phyloP scores from a whole-genome alignment of 2,888 invertebrate species.

The Alloplasta piceator region DNA sequence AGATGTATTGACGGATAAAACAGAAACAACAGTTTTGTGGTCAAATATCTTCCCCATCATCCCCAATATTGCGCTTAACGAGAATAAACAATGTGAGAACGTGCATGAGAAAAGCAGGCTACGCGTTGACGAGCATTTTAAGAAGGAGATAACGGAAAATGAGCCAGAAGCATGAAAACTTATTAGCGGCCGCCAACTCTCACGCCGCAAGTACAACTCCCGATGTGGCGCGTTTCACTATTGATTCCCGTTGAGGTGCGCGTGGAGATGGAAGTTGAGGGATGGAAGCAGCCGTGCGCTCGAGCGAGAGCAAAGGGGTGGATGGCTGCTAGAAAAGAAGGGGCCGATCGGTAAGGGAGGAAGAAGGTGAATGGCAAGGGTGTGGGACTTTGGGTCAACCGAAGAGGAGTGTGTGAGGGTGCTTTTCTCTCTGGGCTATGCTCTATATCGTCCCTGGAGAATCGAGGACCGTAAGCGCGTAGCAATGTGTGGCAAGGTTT shows the following conservation, averaged over 20 bases:
- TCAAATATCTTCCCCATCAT: too few species aligned
- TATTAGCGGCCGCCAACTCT: slow-evolving; percentile 54
- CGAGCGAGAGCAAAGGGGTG: slow-evolving; percentile 47
- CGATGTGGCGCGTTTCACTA: slow-evolving; percentile 69
- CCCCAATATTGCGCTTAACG: too few species aligned
- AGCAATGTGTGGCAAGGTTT: slow-evolving; percentile 65
- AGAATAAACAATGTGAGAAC: too few species aligned
- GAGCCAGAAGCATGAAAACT: slow-evolving; percentile 41
- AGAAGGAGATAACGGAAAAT: slow-evolving; percentile 61
- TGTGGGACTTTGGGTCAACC: slow-evolving; percentile 18
- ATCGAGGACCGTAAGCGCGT: slow-evolving; percentile 35
- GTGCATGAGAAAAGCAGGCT: too few species aligned
- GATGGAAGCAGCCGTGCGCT: slow-evolving; percentile 56
- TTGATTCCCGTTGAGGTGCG: slow-evolving; percentile 72
- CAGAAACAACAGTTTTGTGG: too few species aligned
- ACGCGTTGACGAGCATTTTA: slow-evolving; percentile 2
- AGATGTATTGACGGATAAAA: too few species aligned
- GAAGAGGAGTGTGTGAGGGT: slow-evolving; percentile 16
- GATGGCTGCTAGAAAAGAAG: not conserved
- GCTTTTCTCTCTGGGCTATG: slow-evolving; percentile 9
- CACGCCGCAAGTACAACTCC: slow-evolving; percentile 63
- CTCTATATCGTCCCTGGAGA: not conserved
- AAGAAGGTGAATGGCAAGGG: not conserved
- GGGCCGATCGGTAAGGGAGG: not conserved
- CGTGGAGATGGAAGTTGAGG: slow-evolving; percentile 60